phyloP scores from a whole-genome alignment of 2,113 vertebrate species.

The Percina caprodes region DNA sequence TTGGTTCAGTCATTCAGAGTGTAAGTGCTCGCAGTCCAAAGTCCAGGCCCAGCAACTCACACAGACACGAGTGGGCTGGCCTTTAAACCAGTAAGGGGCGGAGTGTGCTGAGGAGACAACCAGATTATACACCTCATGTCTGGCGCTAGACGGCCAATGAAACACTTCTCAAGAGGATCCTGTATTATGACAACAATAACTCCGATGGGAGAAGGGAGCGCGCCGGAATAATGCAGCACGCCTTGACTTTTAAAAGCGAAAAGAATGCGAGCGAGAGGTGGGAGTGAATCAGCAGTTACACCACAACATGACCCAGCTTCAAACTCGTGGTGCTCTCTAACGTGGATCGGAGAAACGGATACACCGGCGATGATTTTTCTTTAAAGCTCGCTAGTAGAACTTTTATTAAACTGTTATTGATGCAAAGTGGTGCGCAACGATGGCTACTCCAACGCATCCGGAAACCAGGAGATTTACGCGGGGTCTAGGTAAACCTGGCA shows the following conservation, averaged over 20 bases:
- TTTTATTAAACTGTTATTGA: constrained; percentile 36
- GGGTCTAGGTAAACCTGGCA: constrained; percentile 94
- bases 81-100: constrained; percentile 65
- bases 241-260: constrained; percentile 16
- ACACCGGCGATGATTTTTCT: constrained; percentile 39
- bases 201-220: neutral
- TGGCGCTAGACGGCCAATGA: constrained; percentile 54
- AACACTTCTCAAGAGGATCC: constrained; percentile 33
- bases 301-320: constrained; percentile 59
- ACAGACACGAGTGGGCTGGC: constrained; percentile 60
- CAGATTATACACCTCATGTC: constrained; percentile 67
- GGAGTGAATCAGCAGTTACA: constrained; percentile 19
- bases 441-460: constrained; percentile 78
- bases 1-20: constrained; percentile 14
- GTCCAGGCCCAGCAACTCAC: constrained; percentile 40
- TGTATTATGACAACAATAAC: constrained; percentile 46
- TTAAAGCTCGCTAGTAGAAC: constrained; percentile 15
- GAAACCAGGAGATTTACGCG: constrained; percentile 97
- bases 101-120: constrained; percentile 43
- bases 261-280: constrained; percentile 29
- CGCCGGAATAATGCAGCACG: neutral
- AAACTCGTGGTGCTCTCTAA: constrained; percentile 51
- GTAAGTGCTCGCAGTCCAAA: constrained; percentile 52
- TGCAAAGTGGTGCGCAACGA: constrained; percentile 55
- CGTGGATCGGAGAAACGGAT: constrained; percentile 33